Conservation (phyloP, 2,797 vertebrate genomes). For the Centropyge bicolor region DNA sequence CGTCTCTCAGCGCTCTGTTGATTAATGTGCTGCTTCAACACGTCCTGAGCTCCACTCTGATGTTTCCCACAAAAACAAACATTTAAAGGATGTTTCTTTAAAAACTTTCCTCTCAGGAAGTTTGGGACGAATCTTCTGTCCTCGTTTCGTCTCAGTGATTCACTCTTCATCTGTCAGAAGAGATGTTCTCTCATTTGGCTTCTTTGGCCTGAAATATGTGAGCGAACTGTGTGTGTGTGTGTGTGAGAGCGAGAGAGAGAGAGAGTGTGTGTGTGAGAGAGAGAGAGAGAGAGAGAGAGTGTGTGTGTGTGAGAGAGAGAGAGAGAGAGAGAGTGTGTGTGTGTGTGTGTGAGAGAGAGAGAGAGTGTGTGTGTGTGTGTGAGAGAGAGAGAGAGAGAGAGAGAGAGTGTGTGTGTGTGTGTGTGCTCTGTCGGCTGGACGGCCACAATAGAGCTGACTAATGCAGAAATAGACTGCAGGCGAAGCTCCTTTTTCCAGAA, state of each 20-base stretch:
- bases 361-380: slow-evolving; percentile 21
- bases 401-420: slow-evolving; percentile 42
- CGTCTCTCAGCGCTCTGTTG: neutral
- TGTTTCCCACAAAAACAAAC: neutral
- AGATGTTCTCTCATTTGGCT: slow-evolving; percentile 26
- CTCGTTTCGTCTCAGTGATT: slow-evolving; percentile 36
- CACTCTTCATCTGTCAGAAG: slow-evolving; percentile 45
- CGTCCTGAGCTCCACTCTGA: neutral
- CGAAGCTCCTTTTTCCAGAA: slow-evolving; percentile 72
- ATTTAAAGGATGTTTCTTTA: neutral
- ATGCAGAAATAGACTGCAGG: slow-evolving; percentile 82
- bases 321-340: too few species aligned
- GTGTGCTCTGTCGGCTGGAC: slow-evolving; percentile 53
- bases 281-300: too few species aligned
- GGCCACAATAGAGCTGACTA: slow-evolving; percentile 79
- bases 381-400: too few species aligned
- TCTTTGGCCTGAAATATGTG: slow-evolving; percentile 35
- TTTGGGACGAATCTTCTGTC: slow-evolving; percentile 18
- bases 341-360: slow-evolving; percentile 25
- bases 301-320: slow-evolving; percentile 53
- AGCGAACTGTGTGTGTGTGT: slow-evolving; percentile 3
- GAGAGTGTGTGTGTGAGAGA: slow-evolving; percentile 31
- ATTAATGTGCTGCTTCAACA: slow-evolving; percentile 6
- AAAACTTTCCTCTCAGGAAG: neutral
- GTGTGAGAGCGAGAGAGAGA: slow-evolving; percentile 29